Evolutionary conservation across 1,140 invertebrate species (phyloP).

Genomic region (Stegodyphus dumicola): DNA sequence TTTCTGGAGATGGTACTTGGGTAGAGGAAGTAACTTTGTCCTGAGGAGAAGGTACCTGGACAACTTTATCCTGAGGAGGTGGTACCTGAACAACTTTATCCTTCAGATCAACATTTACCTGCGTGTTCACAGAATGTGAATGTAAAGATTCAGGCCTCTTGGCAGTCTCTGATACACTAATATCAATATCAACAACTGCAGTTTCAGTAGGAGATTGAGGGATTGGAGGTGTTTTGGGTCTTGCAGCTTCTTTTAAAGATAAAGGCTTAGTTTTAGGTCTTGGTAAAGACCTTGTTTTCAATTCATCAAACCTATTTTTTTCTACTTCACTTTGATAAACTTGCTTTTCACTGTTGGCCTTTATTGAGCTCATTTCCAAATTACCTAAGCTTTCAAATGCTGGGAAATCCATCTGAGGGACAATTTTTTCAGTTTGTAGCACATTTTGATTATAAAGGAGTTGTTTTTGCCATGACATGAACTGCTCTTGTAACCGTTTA

Average conservation of each 20-base stretch:
- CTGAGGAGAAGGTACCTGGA: conserved; percentile 46
- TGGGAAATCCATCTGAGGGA: conserved; percentile 57
- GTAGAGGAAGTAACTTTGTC: conserved; percentile 43
- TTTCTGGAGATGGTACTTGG: conserved; percentile 44
- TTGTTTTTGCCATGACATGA: conserved; percentile 64
- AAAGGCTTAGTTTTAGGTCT: conserved; percentile 45
- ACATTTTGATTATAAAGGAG: conserved; percentile 62
- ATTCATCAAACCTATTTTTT: conserved; percentile 14
- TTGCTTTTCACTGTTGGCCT: not conserved
- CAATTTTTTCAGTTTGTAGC: conserved; percentile 60
- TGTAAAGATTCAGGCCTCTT: conserved; percentile 32
- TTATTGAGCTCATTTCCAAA: conserved; percentile 22
- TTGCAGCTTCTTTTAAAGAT: conserved; percentile 27
- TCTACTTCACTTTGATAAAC: not conserved
- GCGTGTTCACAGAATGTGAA: conserved; percentile 35
- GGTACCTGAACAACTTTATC: conserved; percentile 38
- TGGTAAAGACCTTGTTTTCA: conserved; percentile 49
- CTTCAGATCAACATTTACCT: conserved; percentile 22
- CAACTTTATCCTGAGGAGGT: conserved; percentile 34
- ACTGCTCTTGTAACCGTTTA: conserved; percentile 63
- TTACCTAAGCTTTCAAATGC: conserved; percentile 38
- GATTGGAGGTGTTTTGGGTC: conserved; percentile 15
- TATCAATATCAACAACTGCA: conserved; percentile 39
- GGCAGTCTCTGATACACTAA: conserved; percentile 7
- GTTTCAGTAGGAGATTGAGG: conserved; percentile 10